Conservation (phyloP, 2,888 invertebrate species). For the Melikaiella ostensackeni region DNA sequence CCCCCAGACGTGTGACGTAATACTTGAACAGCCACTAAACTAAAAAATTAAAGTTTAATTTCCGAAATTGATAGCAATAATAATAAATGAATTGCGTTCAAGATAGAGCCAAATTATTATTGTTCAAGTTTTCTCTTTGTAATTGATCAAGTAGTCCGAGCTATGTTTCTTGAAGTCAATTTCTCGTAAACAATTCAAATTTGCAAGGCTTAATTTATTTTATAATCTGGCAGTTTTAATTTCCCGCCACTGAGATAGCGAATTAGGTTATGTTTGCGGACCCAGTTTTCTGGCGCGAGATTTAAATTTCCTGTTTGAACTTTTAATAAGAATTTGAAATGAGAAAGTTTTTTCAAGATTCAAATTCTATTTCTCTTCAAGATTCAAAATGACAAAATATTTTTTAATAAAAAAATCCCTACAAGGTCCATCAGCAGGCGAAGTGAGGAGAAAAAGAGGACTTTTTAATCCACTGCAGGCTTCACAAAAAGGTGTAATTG, state of each 20-base stretch:
- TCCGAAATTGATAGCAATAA: constrained; percentile 12
- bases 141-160: constrained; percentile 33
- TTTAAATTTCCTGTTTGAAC: too few species aligned
- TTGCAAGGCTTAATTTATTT: too few species aligned
- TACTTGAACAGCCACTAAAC: too few species aligned
- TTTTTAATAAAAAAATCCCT: constrained; percentile 34
- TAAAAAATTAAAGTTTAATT: background rate
- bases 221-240: too few species aligned
- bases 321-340: background rate
- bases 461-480: constrained; percentile 50
- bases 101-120: constrained; percentile 2
- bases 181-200: background rate
- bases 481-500: constrained; percentile 35
- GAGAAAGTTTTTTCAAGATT: too few species aligned
- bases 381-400: background rate
- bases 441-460: constrained; percentile 72
- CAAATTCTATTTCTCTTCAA: too few species aligned
- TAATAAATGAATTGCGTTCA: background rate
- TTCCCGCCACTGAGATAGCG: too few species aligned
- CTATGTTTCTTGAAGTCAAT: background rate
- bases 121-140: constrained; percentile 21
- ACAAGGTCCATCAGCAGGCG: constrained; percentile 68
- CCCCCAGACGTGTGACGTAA: too few species aligned
- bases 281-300: too few species aligned
- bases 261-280: too few species aligned